A percentile compares a stretch with the other conserved stretches of the same genome.
phyloP scores from a whole-genome alignment of 2,888 invertebrate species.

The Creontiades dilutus region DNA sequence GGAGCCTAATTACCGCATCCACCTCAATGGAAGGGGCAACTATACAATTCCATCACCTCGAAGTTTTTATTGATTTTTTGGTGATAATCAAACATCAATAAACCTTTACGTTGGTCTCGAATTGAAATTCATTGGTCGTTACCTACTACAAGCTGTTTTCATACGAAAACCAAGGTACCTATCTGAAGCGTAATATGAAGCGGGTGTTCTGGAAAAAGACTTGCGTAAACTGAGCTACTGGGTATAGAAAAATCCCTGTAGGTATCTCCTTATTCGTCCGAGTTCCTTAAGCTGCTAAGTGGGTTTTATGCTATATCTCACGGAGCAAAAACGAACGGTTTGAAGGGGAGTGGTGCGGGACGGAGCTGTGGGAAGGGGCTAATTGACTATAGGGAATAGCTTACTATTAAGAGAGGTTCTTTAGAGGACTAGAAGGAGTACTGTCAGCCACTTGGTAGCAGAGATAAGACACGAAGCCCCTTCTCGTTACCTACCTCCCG shows the following conservation, averaged over 20 bases:
- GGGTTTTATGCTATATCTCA: slow-evolving; percentile 23
- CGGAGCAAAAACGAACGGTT: neutral
- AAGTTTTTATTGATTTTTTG: too few species aligned
- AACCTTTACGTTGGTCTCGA: too few species aligned
- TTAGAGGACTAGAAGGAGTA: slow-evolving; percentile 58
- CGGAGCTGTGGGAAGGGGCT: slow-evolving; percentile 1
- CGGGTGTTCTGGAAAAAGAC: too few species aligned
- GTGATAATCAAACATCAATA: too few species aligned
- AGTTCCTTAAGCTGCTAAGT: neutral
- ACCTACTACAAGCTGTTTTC: too few species aligned
- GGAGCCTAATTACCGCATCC: too few species aligned
- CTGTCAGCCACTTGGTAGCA: slow-evolving; percentile 60
- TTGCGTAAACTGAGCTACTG: neutral
- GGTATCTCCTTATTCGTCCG: neutral
- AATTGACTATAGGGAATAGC: slow-evolving; percentile 61
- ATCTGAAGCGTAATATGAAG: too few species aligned
- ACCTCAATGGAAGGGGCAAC: too few species aligned
- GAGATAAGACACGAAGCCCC: slow-evolving; percentile 62
- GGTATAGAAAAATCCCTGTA: neutral
- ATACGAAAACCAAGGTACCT: too few species aligned
- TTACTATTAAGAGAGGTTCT: slow-evolving; percentile 65
- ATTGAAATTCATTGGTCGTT: too few species aligned
- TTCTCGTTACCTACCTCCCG: slow-evolving; percentile 49
- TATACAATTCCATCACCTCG: too few species aligned
- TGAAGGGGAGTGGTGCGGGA: neutral